Base-by-base conservation (phyloP, 2,888 invertebrate species). In the Drosophila dives region DNA sequence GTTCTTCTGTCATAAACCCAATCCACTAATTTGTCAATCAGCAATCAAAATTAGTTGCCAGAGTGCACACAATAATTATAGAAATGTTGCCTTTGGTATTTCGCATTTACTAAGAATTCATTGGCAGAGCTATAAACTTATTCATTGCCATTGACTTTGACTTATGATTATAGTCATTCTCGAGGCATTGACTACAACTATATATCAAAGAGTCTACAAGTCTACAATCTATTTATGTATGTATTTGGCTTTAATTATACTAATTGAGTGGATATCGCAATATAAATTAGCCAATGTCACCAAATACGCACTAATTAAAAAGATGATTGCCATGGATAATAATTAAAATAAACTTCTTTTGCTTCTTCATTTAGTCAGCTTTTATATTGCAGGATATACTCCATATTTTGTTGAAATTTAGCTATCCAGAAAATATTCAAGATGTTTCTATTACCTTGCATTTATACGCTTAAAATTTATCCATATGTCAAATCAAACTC, bases 61-160 rank as follows among this genome's bases (percentile, higher is more conserved):
- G 51, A 73, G 45, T 58, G 59, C 77, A 45, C 60, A 64, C 60
- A 71, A 40, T 76, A 77, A 77, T 77, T 73, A 60, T 38, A 38
- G 51, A 58, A 58, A 42, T 29, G 40, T 58, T 53, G 20, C 15
- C 36, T 55, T 64, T 15, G 12, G 23, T 20, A 17, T 54, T 34
- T 12, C 10, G 29, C 56, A 50, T 55, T 56, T 20, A 20, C 42
- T 48, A 59, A 33, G 38, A 74, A 40, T 63, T 60, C 36, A 36
- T 58, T 58, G 2, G 54, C 54, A 69, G 49, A 26, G 38, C 50
- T 50, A n/a, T 69, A 15, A 32, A 42, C 26, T 42, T 42, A 40
- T 72, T 53, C 53, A 67, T 56, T 73, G 64, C 54, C 76, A 76
- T 76, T 77, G 79, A 75, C 75, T 59, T 75, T 79, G 79, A 63